phyloP scores from a whole-genome alignment of 30 jellyfish, hydroid and myxozoan genomes.

The Aurelia sp. region DNA sequence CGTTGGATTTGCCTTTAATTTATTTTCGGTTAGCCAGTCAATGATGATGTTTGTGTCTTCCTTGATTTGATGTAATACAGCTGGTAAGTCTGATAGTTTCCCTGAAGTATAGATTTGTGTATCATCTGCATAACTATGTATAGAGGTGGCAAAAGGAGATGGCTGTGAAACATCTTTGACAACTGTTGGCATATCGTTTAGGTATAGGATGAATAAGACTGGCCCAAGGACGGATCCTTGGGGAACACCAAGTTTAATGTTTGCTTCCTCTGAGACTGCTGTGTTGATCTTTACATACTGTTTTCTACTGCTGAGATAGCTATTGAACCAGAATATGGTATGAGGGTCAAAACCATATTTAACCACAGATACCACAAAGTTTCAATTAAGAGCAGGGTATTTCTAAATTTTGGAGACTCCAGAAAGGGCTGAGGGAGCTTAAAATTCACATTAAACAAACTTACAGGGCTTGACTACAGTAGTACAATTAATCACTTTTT shows the following conservation, averaged over 20 bases:
- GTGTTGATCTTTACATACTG: conserved; percentile 14
- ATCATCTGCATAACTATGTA: conserved; percentile 37
- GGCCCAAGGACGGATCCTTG: conserved; percentile 49
- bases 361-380: not conserved
- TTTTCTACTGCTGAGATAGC: not conserved
- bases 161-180: conserved; percentile 36
- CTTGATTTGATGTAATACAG: conserved; percentile 43
- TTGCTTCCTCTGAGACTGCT: conserved; percentile 44
- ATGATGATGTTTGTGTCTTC: conserved; percentile 58
- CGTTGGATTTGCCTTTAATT: conserved; percentile 40
- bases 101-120: conserved; percentile 55
- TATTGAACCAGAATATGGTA: conserved; percentile 17
- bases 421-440: too few species aligned
- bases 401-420: too few species aligned
- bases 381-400: too few species aligned
- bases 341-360: conserved; percentile 38
- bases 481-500: too few species aligned
- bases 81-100: conserved; percentile 49
- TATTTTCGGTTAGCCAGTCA: conserved; percentile 53
- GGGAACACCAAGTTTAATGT: conserved; percentile 42
- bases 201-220: conserved; percentile 25
- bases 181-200: conserved; percentile 35
- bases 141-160: conserved; percentile 26
- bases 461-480: too few species aligned
- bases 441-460: too few species aligned